Evolutionary conservation across 1,140 invertebrate species (phyloP).

Genomic region (Copidosoma floridanum): DNA sequence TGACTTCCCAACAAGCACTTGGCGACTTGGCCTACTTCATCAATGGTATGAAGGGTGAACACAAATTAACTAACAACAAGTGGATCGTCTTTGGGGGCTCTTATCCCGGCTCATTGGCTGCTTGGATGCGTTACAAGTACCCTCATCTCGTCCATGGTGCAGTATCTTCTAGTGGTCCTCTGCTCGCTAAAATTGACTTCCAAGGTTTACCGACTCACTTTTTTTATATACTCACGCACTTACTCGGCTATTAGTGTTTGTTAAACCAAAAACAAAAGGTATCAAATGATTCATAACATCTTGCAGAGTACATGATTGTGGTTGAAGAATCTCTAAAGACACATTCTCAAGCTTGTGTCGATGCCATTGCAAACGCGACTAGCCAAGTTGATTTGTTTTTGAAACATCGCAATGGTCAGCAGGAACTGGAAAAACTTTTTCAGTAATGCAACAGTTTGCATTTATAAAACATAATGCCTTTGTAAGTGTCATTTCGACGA

Average conservation of each 20-base stretch:
- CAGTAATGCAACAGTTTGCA: slow-evolving; percentile 55
- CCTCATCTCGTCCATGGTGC: slow-evolving; percentile 83
- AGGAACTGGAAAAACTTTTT: slow-evolving; percentile 67
- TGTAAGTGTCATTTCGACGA: too few relatives aligned
- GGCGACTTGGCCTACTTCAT: slow-evolving; percentile 86
- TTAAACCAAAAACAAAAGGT: too few relatives aligned
- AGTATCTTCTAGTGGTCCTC: slow-evolving; percentile 85
- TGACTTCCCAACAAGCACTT: slow-evolving; percentile 84
- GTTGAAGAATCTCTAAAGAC: slow-evolving; percentile 68
- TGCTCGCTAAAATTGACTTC: slow-evolving; percentile 83
- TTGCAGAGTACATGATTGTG: slow-evolving; percentile 74
- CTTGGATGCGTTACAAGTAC: slow-evolving; percentile 88
- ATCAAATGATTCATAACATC: too few relatives aligned
- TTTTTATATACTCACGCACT: too few relatives aligned
- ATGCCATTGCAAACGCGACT: slow-evolving; percentile 64
- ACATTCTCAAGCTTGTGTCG: slow-evolving; percentile 63
- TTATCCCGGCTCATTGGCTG: slow-evolving; percentile 87
- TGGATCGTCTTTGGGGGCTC: slow-evolving; percentile 93
- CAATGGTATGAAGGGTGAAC: slow-evolving; percentile 62
- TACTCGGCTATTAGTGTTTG: too few relatives aligned
- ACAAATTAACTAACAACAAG: slow-evolving; percentile 66
- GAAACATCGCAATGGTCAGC: slow-evolving; percentile 61
- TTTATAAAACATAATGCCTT: slow-evolving; percentile 13
- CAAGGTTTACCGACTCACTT: too few relatives aligned
- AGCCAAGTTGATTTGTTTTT: slow-evolving; percentile 66